Percentiles rank a stretch among this genome's conserved stretches.
Conservation (phyloP, 2,888 invertebrate species). For the Leptinotarsa haldemani region DNA sequence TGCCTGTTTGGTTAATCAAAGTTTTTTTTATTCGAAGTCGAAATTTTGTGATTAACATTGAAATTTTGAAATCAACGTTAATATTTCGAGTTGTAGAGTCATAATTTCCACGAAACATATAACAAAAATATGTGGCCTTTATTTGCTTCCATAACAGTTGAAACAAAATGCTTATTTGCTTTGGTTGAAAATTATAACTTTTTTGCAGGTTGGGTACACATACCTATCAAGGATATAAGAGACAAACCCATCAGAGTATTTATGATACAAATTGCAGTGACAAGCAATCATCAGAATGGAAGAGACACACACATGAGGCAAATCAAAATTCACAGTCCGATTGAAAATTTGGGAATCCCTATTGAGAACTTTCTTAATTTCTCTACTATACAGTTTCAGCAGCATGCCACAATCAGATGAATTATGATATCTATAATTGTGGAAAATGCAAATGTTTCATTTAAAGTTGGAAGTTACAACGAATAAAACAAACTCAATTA, state of each 20-base stretch:
- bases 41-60: no score
- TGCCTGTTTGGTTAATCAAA: no score
- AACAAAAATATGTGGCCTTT: no score
- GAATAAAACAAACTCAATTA: no score
- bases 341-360: constrained; percentile 73
- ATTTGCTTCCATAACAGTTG: no score
- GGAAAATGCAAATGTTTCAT: no score
- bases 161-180: no score
- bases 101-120: no score
- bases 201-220: constrained; percentile 89
- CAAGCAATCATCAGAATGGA: constrained; percentile 99
- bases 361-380: constrained; percentile 82
- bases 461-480: no score
- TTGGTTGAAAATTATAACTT: constrained; percentile 4
- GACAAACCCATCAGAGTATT: constrained; percentile 92
- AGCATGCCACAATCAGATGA: constrained; percentile 84
- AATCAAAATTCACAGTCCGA: constrained; percentile 94
- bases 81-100: no score
- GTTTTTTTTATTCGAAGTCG: no score
- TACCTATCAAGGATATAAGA: constrained; percentile 89
- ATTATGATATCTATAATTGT: constrained; percentile 23
- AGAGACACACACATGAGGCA: constrained; percentile 98
- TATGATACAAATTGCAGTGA: constrained; percentile 95
- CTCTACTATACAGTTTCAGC: constrained; percentile 84
- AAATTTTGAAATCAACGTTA: no score